phyloP scores from a whole-genome alignment of 2,113 vertebrate genomes.

The Prionailurus viverrinus region DNA sequence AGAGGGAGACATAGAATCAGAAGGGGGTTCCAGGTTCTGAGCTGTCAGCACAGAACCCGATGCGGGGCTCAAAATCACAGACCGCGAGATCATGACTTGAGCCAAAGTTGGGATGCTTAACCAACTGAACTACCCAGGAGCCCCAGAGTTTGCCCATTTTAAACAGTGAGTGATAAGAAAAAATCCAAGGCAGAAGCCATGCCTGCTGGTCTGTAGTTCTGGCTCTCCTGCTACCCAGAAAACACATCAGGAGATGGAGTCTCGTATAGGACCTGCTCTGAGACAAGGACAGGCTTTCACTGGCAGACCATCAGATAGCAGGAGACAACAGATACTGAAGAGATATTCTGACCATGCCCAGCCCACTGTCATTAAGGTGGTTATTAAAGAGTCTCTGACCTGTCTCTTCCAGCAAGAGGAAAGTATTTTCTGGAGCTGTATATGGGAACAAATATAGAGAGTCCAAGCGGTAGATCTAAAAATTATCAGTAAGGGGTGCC shows the following conservation, averaged over 20 bases:
- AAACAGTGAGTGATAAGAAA: not conserved
- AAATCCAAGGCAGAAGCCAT: not conserved
- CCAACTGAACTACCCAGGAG: no score
- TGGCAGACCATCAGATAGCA: not conserved
- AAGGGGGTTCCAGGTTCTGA: no score
- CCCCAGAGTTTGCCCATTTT: not conserved
- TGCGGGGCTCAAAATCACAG: no score
- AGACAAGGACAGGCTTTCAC: constrained; percentile 60
- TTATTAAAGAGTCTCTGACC: constrained; percentile 3
- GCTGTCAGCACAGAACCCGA: no score
- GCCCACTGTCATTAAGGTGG: not conserved
- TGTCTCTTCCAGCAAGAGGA: constrained; percentile 5
- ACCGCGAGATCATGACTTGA: no score
- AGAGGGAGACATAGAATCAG: no score
- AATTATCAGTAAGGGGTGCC: not conserved
- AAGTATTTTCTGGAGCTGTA: constrained; percentile 40
- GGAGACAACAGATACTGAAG: not conserved
- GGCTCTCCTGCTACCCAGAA: not conserved
- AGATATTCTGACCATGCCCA: not conserved
- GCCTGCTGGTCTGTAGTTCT: no score
- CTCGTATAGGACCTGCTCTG: not conserved
- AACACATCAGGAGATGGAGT: not conserved
- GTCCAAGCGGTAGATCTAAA: constrained; percentile 13
- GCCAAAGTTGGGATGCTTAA: no score
- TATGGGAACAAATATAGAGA: not conserved